phyloP scores from a whole-genome alignment of 92 coral and sea anemone species.

The Galaxea fascicularis region DNA sequence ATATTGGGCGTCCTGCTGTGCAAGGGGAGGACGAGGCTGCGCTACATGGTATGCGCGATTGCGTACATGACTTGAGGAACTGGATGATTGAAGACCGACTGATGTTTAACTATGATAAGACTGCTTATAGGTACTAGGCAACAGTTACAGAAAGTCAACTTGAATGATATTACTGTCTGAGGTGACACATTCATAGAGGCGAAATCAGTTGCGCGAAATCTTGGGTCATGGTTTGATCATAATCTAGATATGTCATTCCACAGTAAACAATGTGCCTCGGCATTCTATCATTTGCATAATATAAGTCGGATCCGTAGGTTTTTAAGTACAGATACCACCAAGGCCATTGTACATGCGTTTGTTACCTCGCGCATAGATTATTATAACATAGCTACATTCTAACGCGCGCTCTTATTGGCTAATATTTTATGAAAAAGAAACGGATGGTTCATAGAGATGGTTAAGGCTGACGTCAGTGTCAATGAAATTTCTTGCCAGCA shows the following conservation, averaged over 20 bases:
- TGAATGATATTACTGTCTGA: conserved; percentile 20
- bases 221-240: background rate
- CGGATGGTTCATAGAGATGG: too few relatives aligned
- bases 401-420: too few relatives aligned
- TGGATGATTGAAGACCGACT: too few relatives aligned
- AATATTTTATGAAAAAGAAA: too few relatives aligned
- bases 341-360: conserved; percentile 44
- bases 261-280: conserved; percentile 16
- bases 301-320: conserved; percentile 45
- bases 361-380: conserved; percentile 36
- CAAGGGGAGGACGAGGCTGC: conserved; percentile 40
- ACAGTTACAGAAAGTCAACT: conserved; percentile 24
- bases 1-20: conserved; percentile 47
- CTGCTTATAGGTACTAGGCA: conserved; percentile 35
- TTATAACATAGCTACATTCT: too few relatives aligned
- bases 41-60: background rate
- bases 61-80: conserved; percentile 40
- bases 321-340: too few relatives aligned
- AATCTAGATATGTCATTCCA: conserved; percentile 35
- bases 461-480: too few relatives aligned
- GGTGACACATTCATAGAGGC: background rate
- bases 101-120: conserved; percentile 36
- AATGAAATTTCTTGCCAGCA: too few relatives aligned
- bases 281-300: too few relatives aligned
- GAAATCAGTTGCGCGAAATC: background rate